A percentile compares a stretch with the other conserved stretches of the same genome.
Conservation (phyloP, 2,888 invertebrate species). For the Hemistola chrysoprasaria region DNA sequence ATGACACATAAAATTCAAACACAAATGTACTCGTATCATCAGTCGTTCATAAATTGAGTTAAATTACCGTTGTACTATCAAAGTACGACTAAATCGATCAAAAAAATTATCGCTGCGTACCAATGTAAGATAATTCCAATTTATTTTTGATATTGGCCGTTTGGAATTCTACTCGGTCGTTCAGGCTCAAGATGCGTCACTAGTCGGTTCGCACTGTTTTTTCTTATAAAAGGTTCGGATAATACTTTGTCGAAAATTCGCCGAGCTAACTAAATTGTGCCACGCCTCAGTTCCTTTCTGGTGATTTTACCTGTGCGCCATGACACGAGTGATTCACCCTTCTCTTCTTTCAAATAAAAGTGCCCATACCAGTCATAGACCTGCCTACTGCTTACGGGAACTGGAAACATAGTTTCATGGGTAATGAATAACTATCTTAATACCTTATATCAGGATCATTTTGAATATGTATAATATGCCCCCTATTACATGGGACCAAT, state of each 20-base stretch:
- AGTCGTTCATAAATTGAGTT: too few relatives aligned
- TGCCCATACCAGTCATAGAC: slow-evolving; percentile 14
- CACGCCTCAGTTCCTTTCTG: slow-evolving; percentile 30
- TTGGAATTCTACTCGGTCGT: too few relatives aligned
- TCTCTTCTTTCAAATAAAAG: slow-evolving; percentile 25
- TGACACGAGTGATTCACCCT: slow-evolving; percentile 28
- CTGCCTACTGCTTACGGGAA: slow-evolving; percentile 1
- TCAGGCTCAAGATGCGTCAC: slow-evolving; percentile 4
- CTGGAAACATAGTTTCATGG: slow-evolving; percentile 4
- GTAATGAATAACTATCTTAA: neutral
- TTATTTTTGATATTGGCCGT: too few relatives aligned
- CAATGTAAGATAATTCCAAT: too few relatives aligned
- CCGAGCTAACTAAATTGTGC: slow-evolving; percentile 32
- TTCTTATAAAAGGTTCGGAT: slow-evolving; percentile 30
- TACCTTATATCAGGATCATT: too few relatives aligned
- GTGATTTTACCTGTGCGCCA: slow-evolving; percentile 30
- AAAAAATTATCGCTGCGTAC: too few relatives aligned
- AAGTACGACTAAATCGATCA: too few relatives aligned
- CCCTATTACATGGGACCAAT: too few relatives aligned
- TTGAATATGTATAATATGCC: too few relatives aligned
- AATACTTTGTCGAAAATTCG: slow-evolving; percentile 29
- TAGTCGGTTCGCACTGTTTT: slow-evolving; percentile 14
- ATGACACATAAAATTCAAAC: too few relatives aligned
- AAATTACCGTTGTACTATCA: too few relatives aligned
- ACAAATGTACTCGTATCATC: too few relatives aligned